Percentiles rank a stretch among this genome's conserved stretches.
Evolutionary conservation across 1,140 invertebrate genomes (phyloP).

Genomic region (Zeugodacus cucurbitae): DNA sequence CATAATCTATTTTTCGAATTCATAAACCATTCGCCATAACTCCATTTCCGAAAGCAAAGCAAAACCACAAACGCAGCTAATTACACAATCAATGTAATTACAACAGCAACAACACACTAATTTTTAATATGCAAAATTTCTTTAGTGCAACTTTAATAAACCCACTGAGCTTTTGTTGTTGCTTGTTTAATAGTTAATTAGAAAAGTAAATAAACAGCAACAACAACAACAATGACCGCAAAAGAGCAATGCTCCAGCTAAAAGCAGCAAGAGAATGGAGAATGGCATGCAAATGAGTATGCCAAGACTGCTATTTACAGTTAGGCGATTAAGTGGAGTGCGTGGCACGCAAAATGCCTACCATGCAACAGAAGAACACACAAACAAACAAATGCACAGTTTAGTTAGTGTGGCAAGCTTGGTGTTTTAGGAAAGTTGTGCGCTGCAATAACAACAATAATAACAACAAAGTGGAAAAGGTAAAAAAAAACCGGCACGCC

Average conservation of each 20-base stretch:
- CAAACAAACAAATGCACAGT: neutral
- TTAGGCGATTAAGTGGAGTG: neutral
- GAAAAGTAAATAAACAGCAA: neutral
- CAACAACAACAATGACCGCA: neutral
- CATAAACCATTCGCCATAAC: no score
- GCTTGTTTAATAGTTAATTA: constrained; percentile 28
- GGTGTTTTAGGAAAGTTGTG: constrained; percentile 24
- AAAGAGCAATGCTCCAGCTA: neutral
- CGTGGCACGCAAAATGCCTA: neutral
- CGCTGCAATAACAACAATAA: neutral
- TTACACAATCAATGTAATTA: neutral
- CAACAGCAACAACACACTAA: neutral
- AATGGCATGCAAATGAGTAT: constrained; percentile 22
- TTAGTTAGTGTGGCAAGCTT: neutral
- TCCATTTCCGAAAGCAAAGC: no score
- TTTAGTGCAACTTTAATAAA: neutral
- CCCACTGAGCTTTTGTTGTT: neutral
- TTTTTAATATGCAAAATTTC: neutral
- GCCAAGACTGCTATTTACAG: neutral
- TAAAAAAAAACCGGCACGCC: neutral
- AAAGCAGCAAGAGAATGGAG: neutral
- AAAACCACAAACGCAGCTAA: neutral
- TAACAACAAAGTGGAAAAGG: neutral
- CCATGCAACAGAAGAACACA: neutral
- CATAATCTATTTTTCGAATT: no score